Evolutionary conservation across 2,113 vertebrate species (phyloP), one percentile per base, ranked within the genome.

Genomic region (Prionailurus viverrinus): DNA sequence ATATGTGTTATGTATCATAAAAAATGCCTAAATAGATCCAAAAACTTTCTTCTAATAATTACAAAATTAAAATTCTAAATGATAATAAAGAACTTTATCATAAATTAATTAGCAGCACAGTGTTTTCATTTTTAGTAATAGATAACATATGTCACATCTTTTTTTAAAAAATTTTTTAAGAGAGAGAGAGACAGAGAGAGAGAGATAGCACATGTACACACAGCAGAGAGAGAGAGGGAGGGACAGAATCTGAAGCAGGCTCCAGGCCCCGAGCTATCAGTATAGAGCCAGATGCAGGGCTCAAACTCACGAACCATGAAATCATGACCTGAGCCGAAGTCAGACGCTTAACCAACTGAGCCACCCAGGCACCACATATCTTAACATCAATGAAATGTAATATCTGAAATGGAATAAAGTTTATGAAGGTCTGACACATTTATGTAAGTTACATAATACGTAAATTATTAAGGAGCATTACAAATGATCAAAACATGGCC

Each of bases 31-130:
- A 21, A 58, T 79, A 82, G 55, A 53, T 45, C 1, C 31, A 51
- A 89, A 71, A 51, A 10, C 55, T 25, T n/a, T 89, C 12, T 53
- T 86, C 85, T 1, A 66, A 4, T 33, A 82, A 61, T 10, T 65
- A 78, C 6, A 58, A 89, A 82, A 90, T 94, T 4, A 94, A 92
- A 90, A 66, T 79, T 87, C 18, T 79, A 41, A 36, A 61, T 81
- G 7, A 65, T 69, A 74, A 94, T 51, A 87, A 36, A 65, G 39
- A 90, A 68, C 4, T 48, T 1, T 58, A 7, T 74, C 39, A 84
- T 68, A 65, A 58, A 76, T 63, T 88, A 95, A 74, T 23, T 94
- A 10, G 15, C 12, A 96, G 45, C 15, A 82, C 1, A 83, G 4
- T 36, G 89, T 74, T 48, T 68, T 82, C 19, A 58, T 94, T 90